Percentiles rank a stretch among this genome's conserved stretches.
These are phyloP conservation scores for Argya squamiceps DNA, from an alignment of 2,797 vertebrate genomes.

Conservation along the genomic window DNA sequence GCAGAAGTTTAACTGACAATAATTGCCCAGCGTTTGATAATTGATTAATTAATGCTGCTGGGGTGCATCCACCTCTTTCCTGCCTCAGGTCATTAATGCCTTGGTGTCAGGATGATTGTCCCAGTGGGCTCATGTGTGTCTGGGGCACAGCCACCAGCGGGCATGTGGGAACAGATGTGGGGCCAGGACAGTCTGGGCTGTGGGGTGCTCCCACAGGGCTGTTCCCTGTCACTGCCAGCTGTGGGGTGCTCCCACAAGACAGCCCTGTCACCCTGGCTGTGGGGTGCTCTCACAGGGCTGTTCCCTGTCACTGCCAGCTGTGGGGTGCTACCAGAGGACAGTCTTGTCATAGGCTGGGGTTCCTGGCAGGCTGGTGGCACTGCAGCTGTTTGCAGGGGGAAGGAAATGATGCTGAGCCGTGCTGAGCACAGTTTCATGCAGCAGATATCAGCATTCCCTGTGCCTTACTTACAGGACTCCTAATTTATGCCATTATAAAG, in stretches of 20 bases:
- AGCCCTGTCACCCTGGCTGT: fast-evolving
- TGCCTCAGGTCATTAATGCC: neutral
- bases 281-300: neutral
- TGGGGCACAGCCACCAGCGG: neutral
- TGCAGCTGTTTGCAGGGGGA: neutral
- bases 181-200: neutral
- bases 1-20: neutral
- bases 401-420: neutral
- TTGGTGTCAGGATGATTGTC: neutral
- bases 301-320: fast-evolving
- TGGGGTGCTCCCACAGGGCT: no score
- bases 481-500: neutral
- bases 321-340: no score
- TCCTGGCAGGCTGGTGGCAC: fast-evolving
- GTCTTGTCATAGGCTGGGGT: fast-evolving
- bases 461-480: neutral
- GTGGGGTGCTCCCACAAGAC: neutral
- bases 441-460: neutral
- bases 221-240: neutral
- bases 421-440: fast-evolving
- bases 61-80: fast-evolving
- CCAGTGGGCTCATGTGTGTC: fast-evolving
- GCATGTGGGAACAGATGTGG: fast-evolving
- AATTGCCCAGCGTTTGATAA: neutral
- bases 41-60: neutral